Conservation (phyloP, 1,140 invertebrate species). For the Drosophila bocqueti region DNA sequence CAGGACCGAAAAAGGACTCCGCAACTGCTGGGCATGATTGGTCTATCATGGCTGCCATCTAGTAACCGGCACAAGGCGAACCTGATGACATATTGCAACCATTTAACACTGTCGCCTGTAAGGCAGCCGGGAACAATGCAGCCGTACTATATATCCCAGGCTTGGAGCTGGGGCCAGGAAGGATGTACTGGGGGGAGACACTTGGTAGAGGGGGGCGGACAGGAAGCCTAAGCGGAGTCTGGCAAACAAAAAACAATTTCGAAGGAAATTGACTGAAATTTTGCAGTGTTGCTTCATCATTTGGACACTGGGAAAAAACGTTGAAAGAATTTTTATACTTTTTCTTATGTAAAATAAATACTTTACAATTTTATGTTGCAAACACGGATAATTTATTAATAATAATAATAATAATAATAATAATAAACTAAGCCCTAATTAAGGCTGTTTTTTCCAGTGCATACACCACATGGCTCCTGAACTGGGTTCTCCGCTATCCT, state of each 20-base stretch:
- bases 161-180: background rate
- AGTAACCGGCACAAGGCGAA: constrained; percentile 61
- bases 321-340: background rate
- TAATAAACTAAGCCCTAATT: background rate
- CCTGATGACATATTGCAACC: constrained; percentile 84
- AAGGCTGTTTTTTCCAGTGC: background rate
- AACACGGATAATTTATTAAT: too few relatives aligned
- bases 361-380: background rate
- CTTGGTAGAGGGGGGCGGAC: constrained; percentile 24
- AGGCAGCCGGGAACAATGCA: constrained; percentile 72
- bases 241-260: constrained; percentile 83
- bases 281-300: constrained; percentile 83
- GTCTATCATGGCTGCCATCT: constrained; percentile 77
- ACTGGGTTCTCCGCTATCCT: constrained; percentile 22
- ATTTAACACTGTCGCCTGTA: constrained; percentile 84
- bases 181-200: background rate
- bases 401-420: too few relatives aligned
- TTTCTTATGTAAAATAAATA: too few relatives aligned
- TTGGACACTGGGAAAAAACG: constrained; percentile 5
- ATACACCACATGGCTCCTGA: constrained; percentile 51
- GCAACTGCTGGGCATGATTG: constrained; percentile 69
- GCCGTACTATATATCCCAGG: constrained; percentile 36
- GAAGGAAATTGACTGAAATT: constrained; percentile 83
- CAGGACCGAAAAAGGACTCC: constrained; percentile 1
- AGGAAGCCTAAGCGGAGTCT: constrained; percentile 75